Base-by-base conservation (phyloP, 2,113 vertebrate species). In the Menura novaehollandiae region DNA sequence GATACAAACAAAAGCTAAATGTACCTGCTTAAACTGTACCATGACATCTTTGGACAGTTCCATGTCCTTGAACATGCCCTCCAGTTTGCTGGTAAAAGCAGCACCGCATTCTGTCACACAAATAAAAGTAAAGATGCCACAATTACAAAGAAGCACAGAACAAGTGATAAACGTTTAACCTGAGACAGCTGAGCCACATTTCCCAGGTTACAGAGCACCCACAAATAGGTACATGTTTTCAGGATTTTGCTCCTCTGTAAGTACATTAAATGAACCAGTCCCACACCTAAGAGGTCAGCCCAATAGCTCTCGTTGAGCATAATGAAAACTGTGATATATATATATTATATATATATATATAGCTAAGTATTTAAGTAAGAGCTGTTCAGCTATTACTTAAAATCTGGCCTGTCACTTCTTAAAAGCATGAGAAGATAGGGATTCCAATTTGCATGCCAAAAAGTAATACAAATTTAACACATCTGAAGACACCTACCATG, bases 1-100 rank as follows among this genome's bases (percentile, higher is more conserved):
- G 11, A 33, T 32, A 44, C 44, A 35, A 77, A 89, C 47, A 71
- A 37, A 87, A 96, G 49, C 47, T 87, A 51, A 60, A 91, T 13
- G 69, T 97, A 98, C 98, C 98, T 98, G 98, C 82, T 98, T 98
- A 95, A 98, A 98, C 67, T 98, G 98, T 52, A 98, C 95, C 98
- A 98, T 98, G 89, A 98, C 97, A 82, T 98, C 98, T 95, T 98
- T 98, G 59, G 98, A 98, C 47, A 98, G 98, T 64, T 98, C 98
- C 98, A 98, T 98, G 94, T 98, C 98, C 96, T 98, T 98, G 95
- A 98, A 98, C 98, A 98, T 98, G 53, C 98, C 98, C 85, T 98
- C 98, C 87, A 98, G 86, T 96, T 98, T 98, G 97, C 98, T 98
- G 93, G 98, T 98, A 92, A 98, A 98, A n/a, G 98, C 98, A 28